phyloP scores from a whole-genome alignment of 2,113 vertebrate genomes.

The Symphodus melops region DNA sequence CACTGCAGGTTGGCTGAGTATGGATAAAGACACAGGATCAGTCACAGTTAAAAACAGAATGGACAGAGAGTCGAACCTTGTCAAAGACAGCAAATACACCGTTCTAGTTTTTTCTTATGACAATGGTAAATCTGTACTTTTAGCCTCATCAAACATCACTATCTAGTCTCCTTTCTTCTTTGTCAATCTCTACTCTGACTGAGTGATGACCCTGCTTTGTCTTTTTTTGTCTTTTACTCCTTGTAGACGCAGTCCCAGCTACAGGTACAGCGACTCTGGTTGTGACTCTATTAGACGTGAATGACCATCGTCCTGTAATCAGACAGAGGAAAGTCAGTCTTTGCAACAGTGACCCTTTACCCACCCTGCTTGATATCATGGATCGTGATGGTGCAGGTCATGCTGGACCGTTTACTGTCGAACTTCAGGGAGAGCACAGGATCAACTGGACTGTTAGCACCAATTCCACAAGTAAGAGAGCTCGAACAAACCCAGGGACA shows the following conservation, averaged over 20 bases:
- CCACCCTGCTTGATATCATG: conserved; percentile 54
- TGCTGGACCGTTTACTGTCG: conserved; percentile 55
- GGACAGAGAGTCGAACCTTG: conserved; percentile 83
- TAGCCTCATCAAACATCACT: not conserved
- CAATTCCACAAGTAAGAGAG: conserved; percentile 54
- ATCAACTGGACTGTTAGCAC: conserved; percentile 61
- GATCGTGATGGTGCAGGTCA: conserved; percentile 64
- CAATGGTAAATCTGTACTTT: conserved; percentile 75
- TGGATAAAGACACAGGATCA: conserved; percentile 79
- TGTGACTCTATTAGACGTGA: conserved; percentile 72
- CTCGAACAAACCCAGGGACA: not conserved
- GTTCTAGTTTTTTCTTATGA: conserved; percentile 86
- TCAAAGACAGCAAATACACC: conserved; percentile 85
- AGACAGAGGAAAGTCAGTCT: conserved; percentile 47
- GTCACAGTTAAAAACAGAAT: conserved; percentile 77
- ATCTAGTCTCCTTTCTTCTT: not conserved
- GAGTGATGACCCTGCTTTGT: not conserved
- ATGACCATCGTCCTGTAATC: conserved; percentile 73
- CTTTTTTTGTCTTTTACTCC: not conserved
- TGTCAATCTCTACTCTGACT: too few species aligned
- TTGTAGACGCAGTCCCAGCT: conserved; percentile 61
- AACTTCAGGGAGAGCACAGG: conserved; percentile 53
- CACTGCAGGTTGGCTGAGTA: conserved; percentile 82
- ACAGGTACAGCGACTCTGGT: conserved; percentile 81
- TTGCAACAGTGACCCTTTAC: conserved; percentile 54